phyloP scores from a whole-genome alignment of 2,797 vertebrate species.

The Zalophus californianus region DNA sequence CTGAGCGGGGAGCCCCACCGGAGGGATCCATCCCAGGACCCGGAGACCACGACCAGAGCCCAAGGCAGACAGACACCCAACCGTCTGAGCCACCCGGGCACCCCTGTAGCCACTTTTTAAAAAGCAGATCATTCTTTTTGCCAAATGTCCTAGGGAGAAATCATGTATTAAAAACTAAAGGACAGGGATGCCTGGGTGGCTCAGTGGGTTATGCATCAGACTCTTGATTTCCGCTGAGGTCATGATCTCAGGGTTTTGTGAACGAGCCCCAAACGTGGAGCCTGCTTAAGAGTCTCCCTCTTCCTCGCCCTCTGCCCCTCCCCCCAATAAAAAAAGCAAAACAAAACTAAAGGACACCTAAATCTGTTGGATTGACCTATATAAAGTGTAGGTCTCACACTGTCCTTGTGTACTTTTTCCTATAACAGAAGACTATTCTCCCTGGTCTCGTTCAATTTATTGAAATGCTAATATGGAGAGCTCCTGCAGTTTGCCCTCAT shows the following conservation, averaged over 20 bases:
- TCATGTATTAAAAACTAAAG: background rate
- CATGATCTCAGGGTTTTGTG: background rate
- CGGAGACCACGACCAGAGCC: too few relatives aligned
- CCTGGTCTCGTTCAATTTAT: background rate
- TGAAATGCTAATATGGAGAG: background rate
- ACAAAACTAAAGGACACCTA: background rate
- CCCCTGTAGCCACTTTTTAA: background rate
- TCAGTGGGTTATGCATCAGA: background rate
- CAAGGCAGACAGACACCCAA: too few relatives aligned
- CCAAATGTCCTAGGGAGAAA: background rate
- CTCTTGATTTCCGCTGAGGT: background rate
- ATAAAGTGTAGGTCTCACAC: background rate
- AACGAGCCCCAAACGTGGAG: background rate
- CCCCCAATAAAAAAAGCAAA: background rate
- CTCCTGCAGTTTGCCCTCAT: background rate
- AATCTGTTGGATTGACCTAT: background rate
- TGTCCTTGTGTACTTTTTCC: background rate
- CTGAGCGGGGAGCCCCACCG: too few relatives aligned
- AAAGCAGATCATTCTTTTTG: background rate
- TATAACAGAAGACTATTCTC: background rate
- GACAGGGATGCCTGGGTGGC: background rate
- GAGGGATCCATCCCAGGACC: too few relatives aligned
- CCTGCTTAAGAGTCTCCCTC: background rate
- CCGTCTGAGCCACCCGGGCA: too few relatives aligned
- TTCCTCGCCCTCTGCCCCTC: background rate